These are phyloP conservation scores for Meda fulgida DNA, from an alignment of 2,797 vertebrate genomes.

Conservation along the genomic window DNA sequence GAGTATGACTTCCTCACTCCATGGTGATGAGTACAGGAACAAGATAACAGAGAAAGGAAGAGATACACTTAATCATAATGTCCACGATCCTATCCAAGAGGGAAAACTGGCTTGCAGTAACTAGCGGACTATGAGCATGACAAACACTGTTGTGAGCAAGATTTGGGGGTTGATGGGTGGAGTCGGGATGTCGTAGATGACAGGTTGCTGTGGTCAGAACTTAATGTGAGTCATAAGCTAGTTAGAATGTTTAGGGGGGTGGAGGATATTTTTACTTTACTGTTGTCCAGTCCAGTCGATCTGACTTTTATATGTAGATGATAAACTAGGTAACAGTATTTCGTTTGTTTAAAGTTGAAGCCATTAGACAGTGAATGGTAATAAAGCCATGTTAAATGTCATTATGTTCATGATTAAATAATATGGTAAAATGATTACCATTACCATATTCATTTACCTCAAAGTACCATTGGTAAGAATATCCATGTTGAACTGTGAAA, in stretches of 20 bases:
- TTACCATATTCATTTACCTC: conserved; percentile 40
- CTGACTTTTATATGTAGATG: neutral
- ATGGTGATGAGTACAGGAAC: conserved; percentile 33
- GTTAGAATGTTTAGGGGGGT: neutral
- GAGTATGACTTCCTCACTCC: conserved; percentile 39
- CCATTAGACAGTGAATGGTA: neutral
- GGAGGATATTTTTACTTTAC: neutral
- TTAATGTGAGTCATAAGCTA: conserved; percentile 15
- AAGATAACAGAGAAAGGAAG: conserved; percentile 25
- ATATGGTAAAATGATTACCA: neutral
- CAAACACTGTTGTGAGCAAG: conserved; percentile 24
- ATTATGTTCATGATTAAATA: neutral
- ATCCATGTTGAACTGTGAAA: neutral
- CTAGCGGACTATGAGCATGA: conserved; percentile 33
- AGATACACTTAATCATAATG: conserved; percentile 37
- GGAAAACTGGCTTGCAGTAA: conserved; percentile 45
- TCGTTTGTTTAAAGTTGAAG: neutral
- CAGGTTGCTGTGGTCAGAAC: neutral
- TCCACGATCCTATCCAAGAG: conserved; percentile 35
- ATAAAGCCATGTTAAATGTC: neutral
- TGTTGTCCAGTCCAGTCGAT: neutral
- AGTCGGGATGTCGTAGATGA: conserved; percentile 32
- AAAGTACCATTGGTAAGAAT: neutral
- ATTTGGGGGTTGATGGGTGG: conserved; percentile 39
- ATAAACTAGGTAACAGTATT: neutral